A percentile compares a stretch with the other conserved stretches of the same genome.
Conservation (phyloP, 1,140 invertebrate genomes). For the Brachionus koreanus region DNA sequence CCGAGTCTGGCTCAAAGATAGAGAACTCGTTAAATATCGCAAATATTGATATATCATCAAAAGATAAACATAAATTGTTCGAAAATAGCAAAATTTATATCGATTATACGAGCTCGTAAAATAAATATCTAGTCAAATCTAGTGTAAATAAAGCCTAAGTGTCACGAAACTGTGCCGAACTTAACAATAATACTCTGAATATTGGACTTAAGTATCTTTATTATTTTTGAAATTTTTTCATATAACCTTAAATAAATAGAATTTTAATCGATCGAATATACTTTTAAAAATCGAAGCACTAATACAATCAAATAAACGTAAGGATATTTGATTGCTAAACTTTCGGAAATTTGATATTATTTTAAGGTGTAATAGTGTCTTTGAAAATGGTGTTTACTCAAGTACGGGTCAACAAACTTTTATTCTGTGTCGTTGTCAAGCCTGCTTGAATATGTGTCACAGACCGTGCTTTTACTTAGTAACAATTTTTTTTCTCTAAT, state of each 20-base stretch:
- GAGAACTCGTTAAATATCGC: constrained; percentile 9
- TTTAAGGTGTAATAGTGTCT: constrained; percentile 24
- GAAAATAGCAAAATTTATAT: constrained; percentile 31
- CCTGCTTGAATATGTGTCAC: constrained; percentile 3
- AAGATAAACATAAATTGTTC: constrained; percentile 37
- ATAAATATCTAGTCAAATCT: constrained; percentile 41
- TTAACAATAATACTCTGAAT: constrained; percentile 10
- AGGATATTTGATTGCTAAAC: not conserved
- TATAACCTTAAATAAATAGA: constrained; percentile 42
- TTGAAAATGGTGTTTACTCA: constrained; percentile 17
- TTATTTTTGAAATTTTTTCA: not conserved
- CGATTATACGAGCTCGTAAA: constrained; percentile 18
- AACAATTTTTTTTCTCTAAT: constrained; percentile 8
- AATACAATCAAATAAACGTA: not conserved
- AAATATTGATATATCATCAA: constrained; percentile 43
- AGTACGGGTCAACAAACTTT: not conserved
- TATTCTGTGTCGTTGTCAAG: constrained; percentile 6
- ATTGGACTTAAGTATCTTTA: constrained; percentile 24
- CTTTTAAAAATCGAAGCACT: not conserved
- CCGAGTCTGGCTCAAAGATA: not conserved
- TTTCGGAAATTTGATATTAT: constrained; percentile 29
- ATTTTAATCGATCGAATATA: constrained; percentile 29
- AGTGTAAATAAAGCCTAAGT: constrained; percentile 24
- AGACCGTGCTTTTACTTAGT: not conserved
- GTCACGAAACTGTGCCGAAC: not conserved